Conservation (phyloP, 2,113 vertebrate genomes). For the Mionectes macconnelli region DNA sequence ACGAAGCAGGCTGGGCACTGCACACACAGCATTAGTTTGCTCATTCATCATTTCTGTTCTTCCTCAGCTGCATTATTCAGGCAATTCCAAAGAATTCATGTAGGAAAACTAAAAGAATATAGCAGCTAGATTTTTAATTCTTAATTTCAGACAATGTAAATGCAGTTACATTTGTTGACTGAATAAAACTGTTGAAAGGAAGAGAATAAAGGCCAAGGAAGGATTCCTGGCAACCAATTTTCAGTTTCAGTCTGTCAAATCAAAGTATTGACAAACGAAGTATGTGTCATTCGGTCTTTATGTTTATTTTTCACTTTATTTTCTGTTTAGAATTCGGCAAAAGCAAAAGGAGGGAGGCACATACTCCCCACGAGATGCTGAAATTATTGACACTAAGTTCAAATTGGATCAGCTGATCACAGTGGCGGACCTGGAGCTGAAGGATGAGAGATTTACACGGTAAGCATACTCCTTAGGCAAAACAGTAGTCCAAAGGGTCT, state of each 20-base stretch:
- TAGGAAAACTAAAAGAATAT: not conserved
- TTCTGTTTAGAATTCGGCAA: conserved; percentile 85
- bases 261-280: not conserved
- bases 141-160: not conserved
- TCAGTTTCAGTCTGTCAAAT: not conserved
- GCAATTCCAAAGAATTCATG: not conserved
- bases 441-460: conserved; percentile 95
- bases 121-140: not conserved
- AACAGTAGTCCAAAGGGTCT: conserved; percentile 75
- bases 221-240: not conserved
- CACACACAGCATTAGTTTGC: not conserved
- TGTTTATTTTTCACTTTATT: not conserved
- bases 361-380: conserved; percentile 93
- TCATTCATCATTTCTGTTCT: not conserved
- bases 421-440: conserved; percentile 94
- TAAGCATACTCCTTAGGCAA: conserved; percentile 74
- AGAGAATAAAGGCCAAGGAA: not conserved
- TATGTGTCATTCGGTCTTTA: not conserved
- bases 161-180: not conserved
- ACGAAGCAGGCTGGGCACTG: not conserved
- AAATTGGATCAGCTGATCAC: conserved; percentile 97
- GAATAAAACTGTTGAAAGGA: not conserved
- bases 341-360: conserved; percentile 96
- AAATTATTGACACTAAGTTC: conserved; percentile 96
- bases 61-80: not conserved